Evolutionary conservation across 2,797 vertebrate genomes (phyloP), one percentile per base, ranked within the genome.

Genomic region (Ispidina picta): DNA sequence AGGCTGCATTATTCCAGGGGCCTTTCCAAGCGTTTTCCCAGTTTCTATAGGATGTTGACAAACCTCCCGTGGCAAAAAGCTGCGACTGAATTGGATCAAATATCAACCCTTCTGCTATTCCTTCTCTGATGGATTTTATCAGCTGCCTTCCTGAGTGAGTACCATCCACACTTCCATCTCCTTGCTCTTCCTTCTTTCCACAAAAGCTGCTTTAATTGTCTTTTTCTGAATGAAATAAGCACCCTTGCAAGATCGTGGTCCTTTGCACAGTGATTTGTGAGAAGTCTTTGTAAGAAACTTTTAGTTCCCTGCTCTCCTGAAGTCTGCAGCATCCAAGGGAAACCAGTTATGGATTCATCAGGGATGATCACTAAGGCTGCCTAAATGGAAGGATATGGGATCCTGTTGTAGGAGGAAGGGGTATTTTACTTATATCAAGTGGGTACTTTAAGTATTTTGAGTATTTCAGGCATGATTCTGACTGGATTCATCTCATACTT

Each of bases 101-200:
- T 79, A 92, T 6, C 66, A 16, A 44, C 35, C 72, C 72, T 74
- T 70, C 70, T 87, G 7, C 37, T 39, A 46, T 86, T 69, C n/a
- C 7, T 81, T 79, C 55, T 74, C 70, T 72, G 60, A 76, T 96
- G 89, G 77, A 59, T 93, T 94, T 76, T 85, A 64, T 70, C 75
- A 69, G 68, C 63, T 89, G 81, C 39, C 58, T 90, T 89, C 89
- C 89, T 49, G 51, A 96, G 93, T 95, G 94, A 96, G 94, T 95
- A 95, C 63, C 66, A 56, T 51, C 63, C n/a, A 2, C 2, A 0
- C 28, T 76, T 68, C 52, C 58, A 16, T 48, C 3, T 43, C 15
- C 37, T 70, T 58, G 8, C 70, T n/a, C 62, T 72, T 87, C 37
- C 52, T 33, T 11, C 3, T 71, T 6, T 5, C 70, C 44, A 9